Percentiles rank a stretch among this genome's conserved stretches.
Evolutionary conservation across 2,113 vertebrate species (phyloP).

Genomic region (Muntiacus muntjak): DNA sequence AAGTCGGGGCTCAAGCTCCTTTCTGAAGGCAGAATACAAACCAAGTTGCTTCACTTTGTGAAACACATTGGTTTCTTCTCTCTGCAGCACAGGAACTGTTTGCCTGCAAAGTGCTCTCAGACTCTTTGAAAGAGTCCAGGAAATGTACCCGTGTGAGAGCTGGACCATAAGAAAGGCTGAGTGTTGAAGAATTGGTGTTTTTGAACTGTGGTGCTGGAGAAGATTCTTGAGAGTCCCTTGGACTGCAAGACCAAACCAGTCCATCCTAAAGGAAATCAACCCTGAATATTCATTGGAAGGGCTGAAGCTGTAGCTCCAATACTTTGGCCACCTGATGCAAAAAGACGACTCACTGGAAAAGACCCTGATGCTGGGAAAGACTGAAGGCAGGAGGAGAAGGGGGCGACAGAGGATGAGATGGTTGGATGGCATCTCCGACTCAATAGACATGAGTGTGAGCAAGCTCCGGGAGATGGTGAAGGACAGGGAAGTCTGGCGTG

Average conservation of each 20-base stretch:
- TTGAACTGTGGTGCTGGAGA: not conserved
- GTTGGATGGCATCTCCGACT: not conserved
- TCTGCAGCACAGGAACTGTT: no score
- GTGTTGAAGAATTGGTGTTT: accelerated
- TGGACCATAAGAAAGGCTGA: not conserved
- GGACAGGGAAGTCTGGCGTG: not conserved
- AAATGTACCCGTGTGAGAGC: not conserved
- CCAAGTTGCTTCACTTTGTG: not conserved
- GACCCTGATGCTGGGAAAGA: not conserved
- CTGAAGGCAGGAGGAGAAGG: not conserved
- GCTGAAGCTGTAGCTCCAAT: not conserved
- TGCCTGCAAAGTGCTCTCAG: not conserved
- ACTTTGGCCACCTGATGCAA: not conserved
- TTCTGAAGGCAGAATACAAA: not conserved
- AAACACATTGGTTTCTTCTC: not conserved
- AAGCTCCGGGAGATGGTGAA: not conserved
- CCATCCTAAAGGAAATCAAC: not conserved
- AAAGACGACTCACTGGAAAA: not conserved
- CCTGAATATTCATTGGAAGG: not conserved
- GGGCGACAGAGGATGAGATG: not conserved
- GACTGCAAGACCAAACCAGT: not conserved
- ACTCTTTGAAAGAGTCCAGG: not conserved
- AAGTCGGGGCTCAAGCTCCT: not conserved
- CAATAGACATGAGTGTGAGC: not conserved
- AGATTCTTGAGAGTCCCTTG: not conserved